Percentiles rank a stretch among this genome's conserved stretches.
Evolutionary conservation across 2,888 invertebrate species (phyloP).

Genomic region (Euproctis similis): DNA sequence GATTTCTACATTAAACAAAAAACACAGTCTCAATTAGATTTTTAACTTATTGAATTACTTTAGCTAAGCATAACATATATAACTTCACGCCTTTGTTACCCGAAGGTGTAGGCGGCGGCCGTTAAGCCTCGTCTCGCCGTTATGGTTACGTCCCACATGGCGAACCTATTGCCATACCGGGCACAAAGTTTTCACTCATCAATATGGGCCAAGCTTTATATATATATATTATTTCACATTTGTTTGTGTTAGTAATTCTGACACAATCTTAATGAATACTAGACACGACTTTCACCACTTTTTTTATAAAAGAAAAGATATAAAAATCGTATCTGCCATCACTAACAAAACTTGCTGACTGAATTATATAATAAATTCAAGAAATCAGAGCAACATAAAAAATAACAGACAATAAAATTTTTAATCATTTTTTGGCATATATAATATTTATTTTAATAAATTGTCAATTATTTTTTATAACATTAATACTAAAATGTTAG

Average conservation of each 20-base stretch:
- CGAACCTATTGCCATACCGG: too few species aligned
- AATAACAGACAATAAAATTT: slow-evolving; percentile 15
- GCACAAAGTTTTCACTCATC: too few species aligned
- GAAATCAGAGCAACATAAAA: slow-evolving; percentile 13
- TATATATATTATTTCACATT: slow-evolving; percentile 30
- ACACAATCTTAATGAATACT: slow-evolving; percentile 44
- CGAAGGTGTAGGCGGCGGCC: too few species aligned
- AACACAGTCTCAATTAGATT: too few species aligned
- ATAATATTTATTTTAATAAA: not conserved
- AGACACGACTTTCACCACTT: slow-evolving; percentile 35
- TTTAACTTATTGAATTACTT: too few species aligned
- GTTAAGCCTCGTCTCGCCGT: too few species aligned
- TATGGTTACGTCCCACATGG: too few species aligned
- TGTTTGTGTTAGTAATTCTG: slow-evolving; percentile 34
- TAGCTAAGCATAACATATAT: too few species aligned
- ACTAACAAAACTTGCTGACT: slow-evolving; percentile 22
- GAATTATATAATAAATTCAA: slow-evolving; percentile 11
- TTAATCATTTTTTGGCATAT: not conserved
- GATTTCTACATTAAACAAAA: too few species aligned
- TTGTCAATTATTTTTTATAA: slow-evolving; percentile 21
- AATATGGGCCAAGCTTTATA: too few species aligned
- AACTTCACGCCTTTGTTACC: too few species aligned
- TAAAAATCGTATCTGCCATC: slow-evolving; percentile 15
- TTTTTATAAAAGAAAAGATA: slow-evolving; percentile 4
- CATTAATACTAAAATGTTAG: slow-evolving; percentile 42